phyloP scores from a whole-genome alignment of 1,140 invertebrate species.

The Campoletis sonorensis region DNA sequence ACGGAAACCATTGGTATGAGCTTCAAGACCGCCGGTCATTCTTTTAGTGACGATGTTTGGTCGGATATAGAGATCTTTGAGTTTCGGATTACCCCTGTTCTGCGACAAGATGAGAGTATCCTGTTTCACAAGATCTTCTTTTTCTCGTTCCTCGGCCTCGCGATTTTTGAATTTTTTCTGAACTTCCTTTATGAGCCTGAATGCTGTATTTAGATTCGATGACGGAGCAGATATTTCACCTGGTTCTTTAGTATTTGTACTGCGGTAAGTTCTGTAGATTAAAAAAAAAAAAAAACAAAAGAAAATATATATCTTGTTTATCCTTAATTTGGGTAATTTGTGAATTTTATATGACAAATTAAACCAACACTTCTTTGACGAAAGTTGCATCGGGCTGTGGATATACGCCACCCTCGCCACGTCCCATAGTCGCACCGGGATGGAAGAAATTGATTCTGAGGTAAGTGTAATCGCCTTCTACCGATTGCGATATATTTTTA shows the following conservation, averaged over 20 bases:
- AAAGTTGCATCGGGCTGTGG: constrained; percentile 97
- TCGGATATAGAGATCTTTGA: constrained; percentile 98
- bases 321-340: too few species aligned
- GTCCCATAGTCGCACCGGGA: constrained; percentile 96
- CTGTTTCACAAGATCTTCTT: constrained; percentile 99
- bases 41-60: constrained; percentile 99
- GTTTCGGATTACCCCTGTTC: constrained; percentile 98
- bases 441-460: constrained; percentile 99
- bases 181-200: constrained; percentile 98
- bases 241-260: constrained; percentile 98
- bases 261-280: constrained; percentile 93
- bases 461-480: constrained; percentile 99
- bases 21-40: constrained; percentile 94
- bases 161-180: constrained; percentile 99
- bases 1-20: constrained; percentile 98
- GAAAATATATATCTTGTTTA: constrained; percentile 23
- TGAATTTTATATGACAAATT: too few species aligned
- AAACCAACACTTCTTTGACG: constrained; percentile 96
- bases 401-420: constrained; percentile 92
- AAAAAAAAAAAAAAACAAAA: constrained; percentile 37
- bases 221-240: constrained; percentile 97
- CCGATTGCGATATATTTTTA: constrained; percentile 98
- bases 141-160: constrained; percentile 98
- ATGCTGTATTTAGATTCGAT: constrained; percentile 97
- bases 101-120: constrained; percentile 97